Conservation (phyloP, 2,113 vertebrate genomes). For the Mus pahari region DNA sequence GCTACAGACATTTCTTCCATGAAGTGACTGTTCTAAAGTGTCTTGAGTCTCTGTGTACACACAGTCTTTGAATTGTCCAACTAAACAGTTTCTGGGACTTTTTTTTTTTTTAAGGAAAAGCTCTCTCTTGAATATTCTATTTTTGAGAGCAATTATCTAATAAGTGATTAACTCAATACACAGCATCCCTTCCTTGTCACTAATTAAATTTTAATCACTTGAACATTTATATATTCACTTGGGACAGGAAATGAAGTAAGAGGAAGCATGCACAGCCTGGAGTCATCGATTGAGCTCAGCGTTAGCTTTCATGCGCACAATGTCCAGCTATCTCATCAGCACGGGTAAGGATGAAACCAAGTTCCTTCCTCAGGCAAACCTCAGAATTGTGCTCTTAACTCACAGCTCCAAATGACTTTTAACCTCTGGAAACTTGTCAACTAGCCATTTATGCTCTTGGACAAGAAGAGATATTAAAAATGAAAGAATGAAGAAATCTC, state of each 20-base stretch:
- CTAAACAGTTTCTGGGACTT: background rate
- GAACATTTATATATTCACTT: conserved; percentile 45
- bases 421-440: background rate
- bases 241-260: conserved; percentile 54
- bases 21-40: conserved; percentile 34
- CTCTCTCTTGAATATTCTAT: background rate
- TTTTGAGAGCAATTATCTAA: conserved; percentile 42
- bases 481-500: conserved; percentile 7
- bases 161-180: conserved; percentile 53
- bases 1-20: background rate
- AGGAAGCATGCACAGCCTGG: conserved; percentile 26
- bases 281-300: conserved; percentile 4
- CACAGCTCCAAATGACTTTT: conserved; percentile 27
- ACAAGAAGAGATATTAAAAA: conserved; percentile 40
- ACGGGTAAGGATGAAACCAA: background rate
- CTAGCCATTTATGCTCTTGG: background rate
- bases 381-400: conserved; percentile 56
- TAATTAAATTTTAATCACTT: conserved; percentile 70
- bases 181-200: conserved; percentile 43
- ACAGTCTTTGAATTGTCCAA: conserved; percentile 18
- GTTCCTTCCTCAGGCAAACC: background rate
- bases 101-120: conserved; percentile 26
- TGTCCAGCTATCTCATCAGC: background rate
- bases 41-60: background rate
- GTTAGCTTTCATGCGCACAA: background rate